These are phyloP conservation scores for Ethmia dodecea DNA, from an alignment of 2,888 invertebrate species.

Conservation along the genomic window DNA sequence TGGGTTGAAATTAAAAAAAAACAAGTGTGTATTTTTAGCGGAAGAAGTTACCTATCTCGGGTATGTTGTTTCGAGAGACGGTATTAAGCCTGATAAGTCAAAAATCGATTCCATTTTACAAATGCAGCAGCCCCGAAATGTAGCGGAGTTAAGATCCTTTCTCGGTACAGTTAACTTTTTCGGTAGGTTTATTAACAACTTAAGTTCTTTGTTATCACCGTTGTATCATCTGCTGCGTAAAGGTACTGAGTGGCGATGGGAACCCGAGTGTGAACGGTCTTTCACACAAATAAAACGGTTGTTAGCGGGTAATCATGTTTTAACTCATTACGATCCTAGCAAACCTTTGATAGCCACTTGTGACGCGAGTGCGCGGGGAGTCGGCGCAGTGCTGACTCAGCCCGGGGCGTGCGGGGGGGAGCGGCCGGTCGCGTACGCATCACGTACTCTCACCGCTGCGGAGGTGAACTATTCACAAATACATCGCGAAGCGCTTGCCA, in stretches of 20 bases:
- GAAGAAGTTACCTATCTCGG: background rate
- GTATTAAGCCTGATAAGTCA: background rate
- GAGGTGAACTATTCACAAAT: constrained; percentile 1
- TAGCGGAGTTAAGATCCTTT: background rate
- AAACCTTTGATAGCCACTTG: background rate
- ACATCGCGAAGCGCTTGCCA: constrained; percentile 1
- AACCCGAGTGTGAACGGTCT: background rate
- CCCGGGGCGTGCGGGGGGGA: background rate
- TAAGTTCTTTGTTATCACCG: background rate
- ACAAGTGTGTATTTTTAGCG: background rate
- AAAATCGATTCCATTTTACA: background rate
- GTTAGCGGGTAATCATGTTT: background rate
- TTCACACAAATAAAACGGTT: background rate
- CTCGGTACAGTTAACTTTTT: background rate
- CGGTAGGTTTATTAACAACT: background rate
- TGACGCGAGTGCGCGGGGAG: background rate
- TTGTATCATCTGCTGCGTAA: background rate
- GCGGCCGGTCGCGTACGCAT: constrained; percentile 9
- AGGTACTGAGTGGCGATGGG: background rate
- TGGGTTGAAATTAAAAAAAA: background rate
- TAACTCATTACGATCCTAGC: background rate
- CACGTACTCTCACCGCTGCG: constrained; percentile 2
- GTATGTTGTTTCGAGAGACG: background rate
- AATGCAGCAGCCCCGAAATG: background rate
- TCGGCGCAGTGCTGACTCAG: background rate